phyloP scores from a whole-genome alignment of 2,888 invertebrate genomes.

The Cheilosia pagana region DNA sequence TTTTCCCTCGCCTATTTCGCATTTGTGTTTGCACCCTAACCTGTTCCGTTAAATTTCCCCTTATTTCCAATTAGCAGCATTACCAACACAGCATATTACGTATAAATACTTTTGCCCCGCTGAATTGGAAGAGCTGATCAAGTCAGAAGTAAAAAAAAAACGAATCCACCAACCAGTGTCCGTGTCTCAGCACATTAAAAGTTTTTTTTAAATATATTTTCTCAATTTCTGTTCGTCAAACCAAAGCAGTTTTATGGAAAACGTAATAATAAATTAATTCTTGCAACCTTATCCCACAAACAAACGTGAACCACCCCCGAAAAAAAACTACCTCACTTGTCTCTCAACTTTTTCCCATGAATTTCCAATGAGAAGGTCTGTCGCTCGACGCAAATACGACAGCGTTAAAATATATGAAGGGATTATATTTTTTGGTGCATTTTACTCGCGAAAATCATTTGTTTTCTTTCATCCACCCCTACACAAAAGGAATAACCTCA shows the following conservation, averaged over 20 bases:
- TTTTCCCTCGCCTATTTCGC: too few species aligned
- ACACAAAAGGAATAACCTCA: slow-evolving; percentile 10
- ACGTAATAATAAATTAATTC: slow-evolving; percentile 44
- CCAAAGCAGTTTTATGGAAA: slow-evolving; percentile 30
- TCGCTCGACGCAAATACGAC: slow-evolving; percentile 38
- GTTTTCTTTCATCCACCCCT: slow-evolving; percentile 30
- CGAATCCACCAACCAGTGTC: slow-evolving; percentile 71
- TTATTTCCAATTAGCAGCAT: too few species aligned
- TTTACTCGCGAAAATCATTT: slow-evolving; percentile 7
- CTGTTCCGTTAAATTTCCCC: too few species aligned
- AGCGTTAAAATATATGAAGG: slow-evolving; percentile 26
- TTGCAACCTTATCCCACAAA: neutral
- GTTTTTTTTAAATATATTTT: slow-evolving; percentile 47
- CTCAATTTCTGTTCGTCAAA: slow-evolving; percentile 46
- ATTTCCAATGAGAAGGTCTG: slow-evolving; percentile 34
- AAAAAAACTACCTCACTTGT: slow-evolving; percentile 17
- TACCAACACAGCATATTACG: too few species aligned
- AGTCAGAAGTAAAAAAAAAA: slow-evolving; percentile 31
- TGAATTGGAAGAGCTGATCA: slow-evolving; percentile 57
- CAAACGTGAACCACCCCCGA: neutral
- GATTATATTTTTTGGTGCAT: slow-evolving; percentile 16
- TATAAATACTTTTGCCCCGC: too few species aligned
- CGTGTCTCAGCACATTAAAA: slow-evolving; percentile 64
- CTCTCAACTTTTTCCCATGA: neutral
- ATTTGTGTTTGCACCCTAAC: too few species aligned